phyloP scores from a whole-genome alignment of 1,140 invertebrate genomes.

The Drosophila ananassae region DNA sequence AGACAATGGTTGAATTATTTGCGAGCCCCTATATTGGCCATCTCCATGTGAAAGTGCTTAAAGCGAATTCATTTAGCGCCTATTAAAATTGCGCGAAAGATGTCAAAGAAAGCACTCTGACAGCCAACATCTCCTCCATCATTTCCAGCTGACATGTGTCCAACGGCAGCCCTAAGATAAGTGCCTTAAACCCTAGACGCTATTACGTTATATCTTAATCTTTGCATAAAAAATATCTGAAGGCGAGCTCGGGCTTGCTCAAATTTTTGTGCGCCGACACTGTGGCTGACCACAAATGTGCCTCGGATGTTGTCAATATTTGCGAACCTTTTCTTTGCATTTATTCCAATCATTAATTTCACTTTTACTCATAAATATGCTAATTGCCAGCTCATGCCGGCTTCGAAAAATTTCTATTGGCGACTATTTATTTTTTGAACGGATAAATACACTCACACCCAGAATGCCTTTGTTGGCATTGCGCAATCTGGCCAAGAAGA shows the following conservation, averaged over 20 bases:
- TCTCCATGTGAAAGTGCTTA: constrained; percentile 62
- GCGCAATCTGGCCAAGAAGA: constrained; percentile 65
- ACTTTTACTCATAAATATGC: constrained; percentile 82
- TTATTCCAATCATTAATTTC: constrained; percentile 73
- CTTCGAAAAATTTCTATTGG: background rate
- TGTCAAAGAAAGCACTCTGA: constrained; percentile 56
- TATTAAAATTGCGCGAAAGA: constrained; percentile 37
- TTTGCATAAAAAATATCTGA: background rate
- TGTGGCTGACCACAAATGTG: constrained; percentile 28
- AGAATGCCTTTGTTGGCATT: constrained; percentile 60
- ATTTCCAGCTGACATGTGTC: constrained; percentile 49
- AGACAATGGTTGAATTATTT: constrained; percentile 40
- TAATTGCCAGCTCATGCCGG: constrained; percentile 66
- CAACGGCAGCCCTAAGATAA: constrained; percentile 32
- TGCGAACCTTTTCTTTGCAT: constrained; percentile 59
- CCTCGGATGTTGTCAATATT: constrained; percentile 65
- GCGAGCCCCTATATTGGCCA: constrained; percentile 17
- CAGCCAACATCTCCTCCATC: constrained; percentile 28
- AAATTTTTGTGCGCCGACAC: constrained; percentile 52
- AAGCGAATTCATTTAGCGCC: constrained; percentile 54
- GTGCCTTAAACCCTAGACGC: constrained; percentile 15
- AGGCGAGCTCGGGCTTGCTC: constrained; percentile 8
- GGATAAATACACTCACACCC: constrained; percentile 29
- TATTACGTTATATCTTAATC: constrained; percentile 45
- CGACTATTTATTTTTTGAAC: constrained; percentile 3